phyloP scores from a whole-genome alignment of 2,888 invertebrate species.

The Tholera decimalis region DNA sequence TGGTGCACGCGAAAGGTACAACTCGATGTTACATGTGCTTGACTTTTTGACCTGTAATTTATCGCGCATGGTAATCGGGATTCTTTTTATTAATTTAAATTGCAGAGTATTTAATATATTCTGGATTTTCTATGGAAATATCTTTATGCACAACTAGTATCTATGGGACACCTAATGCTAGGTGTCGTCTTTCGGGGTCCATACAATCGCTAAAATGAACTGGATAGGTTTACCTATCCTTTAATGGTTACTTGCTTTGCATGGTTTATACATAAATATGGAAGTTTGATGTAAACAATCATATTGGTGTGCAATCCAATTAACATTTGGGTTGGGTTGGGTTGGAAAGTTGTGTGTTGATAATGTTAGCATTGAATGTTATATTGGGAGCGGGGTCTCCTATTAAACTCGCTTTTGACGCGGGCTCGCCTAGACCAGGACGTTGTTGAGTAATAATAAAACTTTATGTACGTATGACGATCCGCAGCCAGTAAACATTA shows the following conservation, averaged over 20 bases:
- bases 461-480: slow-evolving; percentile 74
- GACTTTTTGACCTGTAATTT: slow-evolving; percentile 27
- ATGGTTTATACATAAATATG: slow-evolving; percentile 39
- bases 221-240: slow-evolving; percentile 64
- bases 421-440: slow-evolving; percentile 70
- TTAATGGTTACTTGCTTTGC: slow-evolving; percentile 55
- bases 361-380: slow-evolving; percentile 71
- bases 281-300: slow-evolving; percentile 22
- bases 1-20: slow-evolving; percentile 1
- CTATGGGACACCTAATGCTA: slow-evolving; percentile 34
- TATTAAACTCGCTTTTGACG: slow-evolving; percentile 75
- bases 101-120: slow-evolving; percentile 19
- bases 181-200: slow-evolving; percentile 56
- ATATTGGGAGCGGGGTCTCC: slow-evolving; percentile 69
- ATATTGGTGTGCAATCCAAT: slow-evolving; percentile 40
- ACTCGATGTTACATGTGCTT: slow-evolving; percentile 14
- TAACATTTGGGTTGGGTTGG: slow-evolving; percentile 29
- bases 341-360: slow-evolving; percentile 61
- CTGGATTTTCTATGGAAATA: slow-evolving; percentile 11
- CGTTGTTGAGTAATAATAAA: slow-evolving; percentile 73
- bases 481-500: slow-evolving; percentile 72
- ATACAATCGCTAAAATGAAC: slow-evolving; percentile 58
- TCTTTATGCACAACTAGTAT: slow-evolving; percentile 27
- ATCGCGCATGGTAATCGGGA: slow-evolving; percentile 1
- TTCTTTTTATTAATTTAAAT: slow-evolving; percentile 18